Percentiles rank a stretch among this genome's conserved stretches.
Evolutionary conservation across 1,140 invertebrate species (phyloP).

Genomic region (Sycobia sp.): DNA sequence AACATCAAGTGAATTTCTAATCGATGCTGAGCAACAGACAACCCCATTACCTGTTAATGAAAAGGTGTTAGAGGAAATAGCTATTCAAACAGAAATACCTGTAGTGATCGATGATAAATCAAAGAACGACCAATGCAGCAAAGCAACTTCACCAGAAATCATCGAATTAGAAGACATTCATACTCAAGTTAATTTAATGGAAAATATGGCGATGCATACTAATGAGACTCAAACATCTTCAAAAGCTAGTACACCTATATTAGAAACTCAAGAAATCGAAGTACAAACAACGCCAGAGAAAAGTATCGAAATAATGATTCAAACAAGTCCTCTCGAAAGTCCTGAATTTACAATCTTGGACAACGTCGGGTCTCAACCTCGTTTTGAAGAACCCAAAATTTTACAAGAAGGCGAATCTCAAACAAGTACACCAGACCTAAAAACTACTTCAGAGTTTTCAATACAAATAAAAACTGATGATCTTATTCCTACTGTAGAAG

Average conservation of each 20-base stretch:
- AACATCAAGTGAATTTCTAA: conserved; percentile 36
- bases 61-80: conserved; percentile 39
- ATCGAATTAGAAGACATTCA: conserved; percentile 30
- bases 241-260: conserved; percentile 28
- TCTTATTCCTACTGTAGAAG: conserved; percentile 41
- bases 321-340: conserved; percentile 47
- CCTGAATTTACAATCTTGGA: not conserved
- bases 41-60: conserved; percentile 29
- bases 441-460: conserved; percentile 40
- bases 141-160: conserved; percentile 29
- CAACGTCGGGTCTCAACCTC: not conserved
- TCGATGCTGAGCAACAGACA: conserved; percentile 44
- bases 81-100: conserved; percentile 43
- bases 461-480: conserved; percentile 48
- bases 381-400: conserved; percentile 2
- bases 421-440: conserved; percentile 37
- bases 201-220: conserved; percentile 14
- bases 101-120: conserved; percentile 35
- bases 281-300: conserved; percentile 44
- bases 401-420: conserved; percentile 45
- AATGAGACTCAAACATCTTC: conserved; percentile 45
- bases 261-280: conserved; percentile 41
- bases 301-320: conserved; percentile 43
- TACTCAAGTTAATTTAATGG: conserved; percentile 33
- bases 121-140: conserved; percentile 40